phyloP scores from a whole-genome alignment of 1,140 invertebrate species.

The Atta texana region DNA sequence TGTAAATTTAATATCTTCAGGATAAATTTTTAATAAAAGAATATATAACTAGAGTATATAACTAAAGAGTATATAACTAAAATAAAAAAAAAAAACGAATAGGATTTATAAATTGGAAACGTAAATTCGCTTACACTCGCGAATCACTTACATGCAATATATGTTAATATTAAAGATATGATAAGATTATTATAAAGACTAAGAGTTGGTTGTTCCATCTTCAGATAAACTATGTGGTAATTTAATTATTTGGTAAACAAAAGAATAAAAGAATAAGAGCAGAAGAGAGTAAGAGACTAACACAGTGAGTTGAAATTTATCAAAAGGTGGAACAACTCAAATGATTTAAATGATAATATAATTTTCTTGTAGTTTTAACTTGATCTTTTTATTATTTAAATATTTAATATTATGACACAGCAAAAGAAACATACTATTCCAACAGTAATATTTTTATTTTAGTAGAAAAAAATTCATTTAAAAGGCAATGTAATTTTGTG shows the following conservation, averaged over 20 bases:
- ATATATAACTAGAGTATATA: constrained; percentile 1
- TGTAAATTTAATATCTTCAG: constrained; percentile 59
- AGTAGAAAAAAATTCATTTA: background rate
- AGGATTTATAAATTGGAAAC: background rate
- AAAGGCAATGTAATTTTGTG: background rate
- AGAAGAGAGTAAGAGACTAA: no score
- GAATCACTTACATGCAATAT: background rate
- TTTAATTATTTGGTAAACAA: no score
- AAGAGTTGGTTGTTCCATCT: no score
- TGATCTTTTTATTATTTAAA: background rate
- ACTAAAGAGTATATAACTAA: background rate
- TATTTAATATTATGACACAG: background rate
- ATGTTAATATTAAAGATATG: background rate
- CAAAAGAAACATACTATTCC: background rate
- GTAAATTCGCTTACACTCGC: background rate
- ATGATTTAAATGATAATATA: background rate
- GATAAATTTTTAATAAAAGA: constrained; percentile 61
- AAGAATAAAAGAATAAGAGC: no score
- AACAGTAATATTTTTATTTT: background rate
- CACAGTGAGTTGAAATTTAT: no score
- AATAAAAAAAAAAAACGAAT: constrained; percentile 14
- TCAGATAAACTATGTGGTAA: no score
- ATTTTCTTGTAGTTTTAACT: background rate
- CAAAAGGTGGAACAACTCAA: no score
- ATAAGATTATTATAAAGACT: background rate